phyloP scores from a whole-genome alignment of 2,888 invertebrate species.

The Urechis unicinctus region DNA sequence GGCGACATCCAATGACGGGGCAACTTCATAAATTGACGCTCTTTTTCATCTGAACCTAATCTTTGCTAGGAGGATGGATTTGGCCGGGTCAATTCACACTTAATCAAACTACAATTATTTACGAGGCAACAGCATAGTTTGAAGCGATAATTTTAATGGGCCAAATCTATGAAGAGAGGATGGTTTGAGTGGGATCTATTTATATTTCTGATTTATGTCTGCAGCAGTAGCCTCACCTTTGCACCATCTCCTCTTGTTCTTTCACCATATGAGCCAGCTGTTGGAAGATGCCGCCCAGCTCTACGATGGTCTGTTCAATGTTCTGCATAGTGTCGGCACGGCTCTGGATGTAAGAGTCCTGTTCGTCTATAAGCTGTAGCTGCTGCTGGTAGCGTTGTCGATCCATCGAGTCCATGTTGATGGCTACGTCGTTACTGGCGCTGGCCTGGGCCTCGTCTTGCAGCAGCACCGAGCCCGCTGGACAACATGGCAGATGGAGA shows the following conservation, averaged over 20 bases:
- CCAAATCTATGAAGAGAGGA: too few relatives aligned
- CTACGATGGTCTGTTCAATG: slow-evolving; percentile 97
- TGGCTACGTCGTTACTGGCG: slow-evolving; percentile 65
- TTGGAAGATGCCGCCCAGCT: slow-evolving; percentile 96
- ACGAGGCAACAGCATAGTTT: too few relatives aligned
- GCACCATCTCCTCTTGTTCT: slow-evolving; percentile 96
- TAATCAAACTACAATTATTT: too few relatives aligned
- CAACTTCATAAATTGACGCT: too few relatives aligned
- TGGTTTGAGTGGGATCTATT: too few relatives aligned
- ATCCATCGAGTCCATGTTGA: slow-evolving; percentile 69
- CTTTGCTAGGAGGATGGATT: too few relatives aligned
- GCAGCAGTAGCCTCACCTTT: slow-evolving; percentile 55
- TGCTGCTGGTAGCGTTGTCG: slow-evolving; percentile 56
- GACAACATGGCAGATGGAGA: too few relatives aligned
- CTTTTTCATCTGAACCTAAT: too few relatives aligned
- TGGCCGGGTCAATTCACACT: too few relatives aligned
- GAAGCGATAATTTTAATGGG: too few relatives aligned
- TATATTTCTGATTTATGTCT: too few relatives aligned
- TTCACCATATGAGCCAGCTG: slow-evolving; percentile 82
- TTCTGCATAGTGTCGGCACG: slow-evolving; percentile 98
- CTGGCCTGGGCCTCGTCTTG: slow-evolving; percentile 52
- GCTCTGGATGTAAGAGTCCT: slow-evolving; percentile 83
- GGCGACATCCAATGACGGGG: too few relatives aligned
- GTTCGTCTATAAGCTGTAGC: slow-evolving; percentile 68
- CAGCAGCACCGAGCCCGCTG: slow-evolving; percentile 55